Evolutionary conservation across 2,797 vertebrate species (phyloP).

Genomic region (Buphagus erythrorhynchus): DNA sequence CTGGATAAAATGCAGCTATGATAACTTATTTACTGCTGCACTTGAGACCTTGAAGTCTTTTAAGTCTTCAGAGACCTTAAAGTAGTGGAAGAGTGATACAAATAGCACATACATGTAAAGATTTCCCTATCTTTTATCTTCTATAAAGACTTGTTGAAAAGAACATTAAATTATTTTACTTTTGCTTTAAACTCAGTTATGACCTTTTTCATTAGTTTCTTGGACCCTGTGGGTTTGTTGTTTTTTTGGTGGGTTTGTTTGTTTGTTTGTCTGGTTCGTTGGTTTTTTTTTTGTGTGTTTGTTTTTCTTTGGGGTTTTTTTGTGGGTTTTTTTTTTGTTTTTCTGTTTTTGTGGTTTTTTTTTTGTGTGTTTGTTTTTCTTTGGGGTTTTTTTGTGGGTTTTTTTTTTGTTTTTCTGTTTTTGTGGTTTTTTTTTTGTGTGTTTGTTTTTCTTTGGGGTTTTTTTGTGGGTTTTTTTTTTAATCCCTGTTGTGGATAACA

Average conservation of each 20-base stretch:
- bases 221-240: neutral
- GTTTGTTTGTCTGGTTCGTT: too few relatives aligned
- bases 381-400: too few relatives aligned
- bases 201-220: neutral
- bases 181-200: neutral
- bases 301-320: too few relatives aligned
- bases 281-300: rapidly evolving
- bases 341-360: neutral
- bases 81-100: neutral
- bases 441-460: too few relatives aligned
- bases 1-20: neutral
- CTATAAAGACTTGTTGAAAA: neutral
- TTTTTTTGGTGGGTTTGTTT: rapidly evolving
- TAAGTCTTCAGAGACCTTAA: neutral
- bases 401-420: too few relatives aligned
- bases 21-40: neutral
- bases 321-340: too few relatives aligned
- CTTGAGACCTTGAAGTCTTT: neutral
- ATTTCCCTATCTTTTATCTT: neutral
- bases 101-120: neutral
- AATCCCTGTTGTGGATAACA: neutral
- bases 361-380: too few relatives aligned
- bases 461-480: too few relatives aligned
- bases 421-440: rapidly evolving
- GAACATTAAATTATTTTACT: neutral